Percentiles rank a stretch among this genome's conserved stretches.
Conservation (phyloP, 2,797 vertebrate genomes). For the Phylloscopus collybita region DNA sequence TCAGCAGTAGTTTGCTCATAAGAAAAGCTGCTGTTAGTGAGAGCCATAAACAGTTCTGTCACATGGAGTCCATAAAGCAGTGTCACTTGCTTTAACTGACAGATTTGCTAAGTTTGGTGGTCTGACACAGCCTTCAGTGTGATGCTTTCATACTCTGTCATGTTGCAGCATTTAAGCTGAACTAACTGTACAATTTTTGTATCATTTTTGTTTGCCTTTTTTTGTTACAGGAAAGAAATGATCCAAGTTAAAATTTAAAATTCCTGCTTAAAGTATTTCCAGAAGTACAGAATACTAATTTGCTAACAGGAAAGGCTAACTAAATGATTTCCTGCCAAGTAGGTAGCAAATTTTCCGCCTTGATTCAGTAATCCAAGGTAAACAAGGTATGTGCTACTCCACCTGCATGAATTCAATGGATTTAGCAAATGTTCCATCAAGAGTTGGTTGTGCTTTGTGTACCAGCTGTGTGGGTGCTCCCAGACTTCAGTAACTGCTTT, state of each 20-base stretch:
- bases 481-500: not conserved
- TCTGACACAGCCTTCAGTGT: not conserved
- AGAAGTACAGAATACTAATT: not conserved
- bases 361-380: not conserved
- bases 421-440: not conserved
- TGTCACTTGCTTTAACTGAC: not conserved
- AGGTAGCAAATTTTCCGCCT: not conserved
- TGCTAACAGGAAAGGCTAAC: not conserved
- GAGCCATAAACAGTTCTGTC: not conserved
- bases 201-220: not conserved
- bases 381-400: not conserved
- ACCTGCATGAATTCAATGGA: not conserved
- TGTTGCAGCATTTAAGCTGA: not conserved
- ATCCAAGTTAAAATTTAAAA: not conserved
- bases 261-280: not conserved
- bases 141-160: not conserved
- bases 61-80: not conserved
- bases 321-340: not conserved
- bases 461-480: not conserved
- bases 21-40: not conserved
- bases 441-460: rapidly evolving
- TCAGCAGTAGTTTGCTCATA: not conserved
- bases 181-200: not conserved
- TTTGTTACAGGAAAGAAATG: not conserved
- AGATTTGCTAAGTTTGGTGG: not conserved